These are phyloP conservation scores for Tragulus kanchil DNA, from an alignment of 2,113 vertebrate genomes.

Conservation along the genomic window DNA sequence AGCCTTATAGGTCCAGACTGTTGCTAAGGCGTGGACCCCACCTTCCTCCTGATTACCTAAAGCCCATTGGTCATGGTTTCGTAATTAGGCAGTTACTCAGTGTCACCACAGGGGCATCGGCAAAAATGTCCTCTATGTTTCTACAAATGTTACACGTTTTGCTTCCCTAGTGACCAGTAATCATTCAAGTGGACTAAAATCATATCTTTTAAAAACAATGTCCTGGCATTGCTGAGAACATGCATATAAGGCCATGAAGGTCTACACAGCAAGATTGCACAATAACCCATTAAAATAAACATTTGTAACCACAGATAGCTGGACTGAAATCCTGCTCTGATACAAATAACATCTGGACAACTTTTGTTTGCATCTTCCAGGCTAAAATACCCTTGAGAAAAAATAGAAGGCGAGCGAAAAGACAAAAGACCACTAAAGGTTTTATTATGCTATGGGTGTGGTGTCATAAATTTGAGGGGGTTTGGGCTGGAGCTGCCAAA, in stretches of 20 bases:
- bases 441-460: constrained; percentile 93
- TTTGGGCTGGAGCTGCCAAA: constrained; percentile 90
- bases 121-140: constrained; percentile 74
- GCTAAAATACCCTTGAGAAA: constrained; percentile 92
- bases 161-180: constrained; percentile 82
- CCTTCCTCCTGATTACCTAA: constrained; percentile 79
- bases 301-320: constrained; percentile 93
- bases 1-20: no score
- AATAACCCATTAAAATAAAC: constrained; percentile 93
- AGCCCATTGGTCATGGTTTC: constrained; percentile 74
- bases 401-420: constrained; percentile 90
- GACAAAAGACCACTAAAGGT: constrained; percentile 93
- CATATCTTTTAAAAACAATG: constrained; percentile 87
- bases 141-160: constrained; percentile 89
- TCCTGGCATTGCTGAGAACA: constrained; percentile 87
- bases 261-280: constrained; percentile 89
- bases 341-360: constrained; percentile 94
- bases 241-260: constrained; percentile 88
- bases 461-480: constrained; percentile 92
- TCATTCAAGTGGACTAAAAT: constrained; percentile 81
- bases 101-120: constrained; percentile 52
- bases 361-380: constrained; percentile 94
- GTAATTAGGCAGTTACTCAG: constrained; percentile 67
- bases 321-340: constrained; percentile 90
- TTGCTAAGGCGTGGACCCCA: constrained; percentile 81